Evolutionary conservation across 2,888 invertebrate species (phyloP).

Genomic region (Acrobasis consociella): DNA sequence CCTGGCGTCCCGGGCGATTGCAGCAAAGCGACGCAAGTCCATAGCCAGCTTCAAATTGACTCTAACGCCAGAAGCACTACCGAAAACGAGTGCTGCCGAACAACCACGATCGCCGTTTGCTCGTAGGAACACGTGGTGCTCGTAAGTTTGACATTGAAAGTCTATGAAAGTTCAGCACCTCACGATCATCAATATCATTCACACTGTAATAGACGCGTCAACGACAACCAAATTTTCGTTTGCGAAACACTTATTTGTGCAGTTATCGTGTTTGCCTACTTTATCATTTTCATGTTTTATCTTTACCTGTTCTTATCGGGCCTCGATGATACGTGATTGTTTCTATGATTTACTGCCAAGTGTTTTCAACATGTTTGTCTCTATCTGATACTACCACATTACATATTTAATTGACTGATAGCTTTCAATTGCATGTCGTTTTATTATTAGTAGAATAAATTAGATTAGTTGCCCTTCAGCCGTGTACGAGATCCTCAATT

Average conservation of each 20-base stretch:
- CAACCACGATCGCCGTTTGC: conserved; percentile 58
- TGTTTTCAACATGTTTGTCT: conserved; percentile 39
- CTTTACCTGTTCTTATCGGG: conserved; percentile 49
- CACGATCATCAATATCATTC: conserved; percentile 25
- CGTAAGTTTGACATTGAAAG: conserved; percentile 60
- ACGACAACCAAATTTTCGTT: conserved; percentile 21
- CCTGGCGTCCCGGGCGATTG: conserved; percentile 71
- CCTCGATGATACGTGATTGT: conserved; percentile 46
- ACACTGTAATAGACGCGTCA: conserved; percentile 16
- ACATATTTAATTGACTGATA: conserved; percentile 4
- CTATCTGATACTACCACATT: conserved; percentile 29
- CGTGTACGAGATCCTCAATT: conserved; percentile 1
- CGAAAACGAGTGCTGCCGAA: conserved; percentile 55
- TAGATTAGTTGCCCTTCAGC: not conserved
- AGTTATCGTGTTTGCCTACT: conserved; percentile 41
- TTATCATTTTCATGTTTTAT: conserved; percentile 50
- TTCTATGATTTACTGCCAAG: conserved; percentile 40
- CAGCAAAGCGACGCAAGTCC: conserved; percentile 76
- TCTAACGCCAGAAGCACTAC: conserved; percentile 57
- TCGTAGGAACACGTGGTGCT: conserved; percentile 81
- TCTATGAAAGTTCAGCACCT: conserved; percentile 24
- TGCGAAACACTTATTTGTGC: conserved; percentile 27
- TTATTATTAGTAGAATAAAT: not conserved
- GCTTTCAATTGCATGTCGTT: not conserved
- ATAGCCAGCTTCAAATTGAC: conserved; percentile 72